Percentiles rank a stretch among this genome's conserved stretches.
Conservation (phyloP, 2,113 vertebrate genomes). For the Dissostichus mawsoni region DNA sequence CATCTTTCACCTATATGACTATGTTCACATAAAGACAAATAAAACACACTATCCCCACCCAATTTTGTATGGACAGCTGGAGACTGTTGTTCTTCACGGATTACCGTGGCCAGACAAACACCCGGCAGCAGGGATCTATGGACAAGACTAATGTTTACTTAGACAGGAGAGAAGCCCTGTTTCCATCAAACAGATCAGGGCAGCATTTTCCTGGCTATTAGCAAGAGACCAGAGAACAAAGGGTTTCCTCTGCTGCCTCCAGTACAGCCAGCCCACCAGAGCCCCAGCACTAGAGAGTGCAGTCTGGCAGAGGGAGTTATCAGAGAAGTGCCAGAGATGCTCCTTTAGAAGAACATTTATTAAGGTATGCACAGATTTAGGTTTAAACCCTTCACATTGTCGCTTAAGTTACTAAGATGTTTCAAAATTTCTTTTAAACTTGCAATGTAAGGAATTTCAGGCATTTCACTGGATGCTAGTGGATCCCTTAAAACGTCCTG, state of each 20-base stretch:
- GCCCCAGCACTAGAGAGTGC: constrained; percentile 26
- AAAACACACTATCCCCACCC: constrained; percentile 29
- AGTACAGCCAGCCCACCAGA: constrained; percentile 45
- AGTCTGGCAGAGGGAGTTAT: constrained; percentile 35
- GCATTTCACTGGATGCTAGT: constrained; percentile 4
- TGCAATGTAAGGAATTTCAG: background rate
- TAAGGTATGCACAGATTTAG: constrained; percentile 7
- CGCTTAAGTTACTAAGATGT: background rate
- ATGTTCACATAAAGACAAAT: constrained; percentile 29
- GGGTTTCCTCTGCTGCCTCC: constrained; percentile 67
- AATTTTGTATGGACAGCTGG: constrained; percentile 71
- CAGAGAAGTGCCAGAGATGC: constrained; percentile 42
- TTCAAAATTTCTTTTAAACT: background rate
- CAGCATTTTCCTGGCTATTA: constrained; percentile 74
- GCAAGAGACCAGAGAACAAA: constrained; percentile 77
- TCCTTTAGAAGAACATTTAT: constrained; percentile 32
- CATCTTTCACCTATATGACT: constrained; percentile 29
- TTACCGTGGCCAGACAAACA: constrained; percentile 58
- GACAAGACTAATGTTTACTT: constrained; percentile 71
- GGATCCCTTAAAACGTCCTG: background rate
- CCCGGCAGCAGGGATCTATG: constrained; percentile 57
- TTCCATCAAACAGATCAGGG: constrained; percentile 64
- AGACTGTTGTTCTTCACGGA: constrained; percentile 58
- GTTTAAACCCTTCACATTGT: background rate
- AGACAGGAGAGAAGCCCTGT: constrained; percentile 67